Base-by-base conservation (phyloP, 2,113 vertebrate genomes). In the Heterotis niloticus region DNA sequence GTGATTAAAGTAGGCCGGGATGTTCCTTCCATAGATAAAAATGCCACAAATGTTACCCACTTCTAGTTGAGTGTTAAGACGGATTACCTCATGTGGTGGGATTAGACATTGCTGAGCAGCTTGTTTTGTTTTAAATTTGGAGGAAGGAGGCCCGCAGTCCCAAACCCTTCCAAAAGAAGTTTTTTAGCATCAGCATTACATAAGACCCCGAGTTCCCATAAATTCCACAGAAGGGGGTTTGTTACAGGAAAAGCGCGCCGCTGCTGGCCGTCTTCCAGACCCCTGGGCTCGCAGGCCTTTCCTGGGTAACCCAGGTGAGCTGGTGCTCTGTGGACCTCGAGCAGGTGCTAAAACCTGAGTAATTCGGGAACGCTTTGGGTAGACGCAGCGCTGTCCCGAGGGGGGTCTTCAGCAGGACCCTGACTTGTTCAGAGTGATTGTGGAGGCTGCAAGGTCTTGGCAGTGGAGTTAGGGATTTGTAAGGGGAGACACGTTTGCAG, bases 21-120 rank as follows among this genome's bases (percentile, higher is more conserved):
- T 94, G 90, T 93, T 92, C 91, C 89, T 87, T 86, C 89, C 90
- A 85, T 82, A 91, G 91, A 90, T 93, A 92, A 91, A 91, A 91
- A 90, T 85, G 83, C 82, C 85, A 88, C 88, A 89, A 88, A 89
- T 86, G 88, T 89, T 91, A 86, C 88, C 87, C 85, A 87, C 89
- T 88, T 92, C 92, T 91, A 90, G 81, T 78, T 83, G 81, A 87
- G 86, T 85, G 83, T 80, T 92, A 88, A 88, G 91, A 86, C n/a
- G 92, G 90, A 91, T 93, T 88, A 87, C 79, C 70, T 83, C 79
- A 83, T 76, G 80, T 76, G 57, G n/a, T 44, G 51, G 84, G 92
- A 90, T 93, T 92, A 89, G 87, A 90, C 85, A 80, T 87, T 82
- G 82, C 18, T 75, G 83, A 87, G 84, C 87, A 82, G 85, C 83